Percentiles rank a stretch among this genome's conserved stretches.
Evolutionary conservation across 1,140 invertebrate genomes (phyloP).

Genomic region (Drosophila trapezifrons): DNA sequence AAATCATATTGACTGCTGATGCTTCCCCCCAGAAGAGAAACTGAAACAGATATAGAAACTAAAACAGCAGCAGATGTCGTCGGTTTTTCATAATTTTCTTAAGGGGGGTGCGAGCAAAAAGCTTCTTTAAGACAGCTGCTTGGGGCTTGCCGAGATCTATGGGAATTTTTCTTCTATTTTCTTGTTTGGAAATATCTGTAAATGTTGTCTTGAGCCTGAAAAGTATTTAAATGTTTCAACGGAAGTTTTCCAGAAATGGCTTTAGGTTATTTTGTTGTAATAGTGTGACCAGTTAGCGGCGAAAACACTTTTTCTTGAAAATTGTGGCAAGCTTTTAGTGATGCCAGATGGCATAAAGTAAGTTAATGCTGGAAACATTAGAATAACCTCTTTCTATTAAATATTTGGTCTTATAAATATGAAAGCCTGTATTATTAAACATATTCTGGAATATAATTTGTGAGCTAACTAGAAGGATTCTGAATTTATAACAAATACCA

Average conservation of each 20-base stretch:
- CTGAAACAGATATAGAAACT: slow-evolving; percentile 20
- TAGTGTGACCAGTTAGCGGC: not conserved
- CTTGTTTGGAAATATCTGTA: not conserved
- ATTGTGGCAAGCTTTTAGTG: not conserved
- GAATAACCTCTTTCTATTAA: no score
- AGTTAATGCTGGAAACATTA: no score
- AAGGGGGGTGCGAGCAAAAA: slow-evolving; percentile 8
- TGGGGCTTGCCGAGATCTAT: not conserved
- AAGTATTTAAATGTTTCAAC: not conserved
- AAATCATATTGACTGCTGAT: slow-evolving; percentile 47
- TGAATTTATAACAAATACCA: not conserved
- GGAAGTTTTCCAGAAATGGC: no score
- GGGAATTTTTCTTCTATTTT: slow-evolving; percentile 8
- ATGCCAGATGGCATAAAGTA: no score
- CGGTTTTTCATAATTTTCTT: slow-evolving; percentile 38
- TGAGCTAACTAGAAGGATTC: no score
- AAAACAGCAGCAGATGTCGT: slow-evolving; percentile 40
- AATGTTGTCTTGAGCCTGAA: not conserved
- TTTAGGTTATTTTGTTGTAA: no score
- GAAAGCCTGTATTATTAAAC: no score
- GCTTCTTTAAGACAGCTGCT: slow-evolving; percentile 27
- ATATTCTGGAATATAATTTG: no score
- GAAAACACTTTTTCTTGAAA: not conserved
- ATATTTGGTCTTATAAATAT: no score
- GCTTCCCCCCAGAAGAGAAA: not conserved